Evolutionary conservation across 1,140 invertebrate species (phyloP).

Genomic region (Hyles vespertilio): DNA sequence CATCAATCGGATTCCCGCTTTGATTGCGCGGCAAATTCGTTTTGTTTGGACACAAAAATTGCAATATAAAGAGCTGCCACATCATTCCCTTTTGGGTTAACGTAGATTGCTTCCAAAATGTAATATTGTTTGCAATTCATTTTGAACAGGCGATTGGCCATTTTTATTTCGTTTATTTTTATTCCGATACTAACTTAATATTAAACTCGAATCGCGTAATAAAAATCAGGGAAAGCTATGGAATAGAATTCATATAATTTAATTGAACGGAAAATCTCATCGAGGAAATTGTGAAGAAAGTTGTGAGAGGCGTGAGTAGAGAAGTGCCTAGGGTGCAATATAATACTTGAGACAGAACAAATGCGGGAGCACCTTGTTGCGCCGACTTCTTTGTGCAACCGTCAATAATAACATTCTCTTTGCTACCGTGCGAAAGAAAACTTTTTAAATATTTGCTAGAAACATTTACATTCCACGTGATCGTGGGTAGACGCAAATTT

Average conservation of each 20-base stretch:
- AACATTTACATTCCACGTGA: neutral
- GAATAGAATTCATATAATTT: conserved; percentile 51
- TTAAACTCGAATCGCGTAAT: conserved; percentile 29
- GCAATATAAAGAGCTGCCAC: conserved; percentile 75
- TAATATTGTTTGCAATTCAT: conserved; percentile 74
- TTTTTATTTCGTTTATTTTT: conserved; percentile 63
- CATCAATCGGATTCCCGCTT: conserved; percentile 75
- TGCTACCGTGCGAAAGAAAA: conserved; percentile 32
- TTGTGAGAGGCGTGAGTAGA: conserved; percentile 43
- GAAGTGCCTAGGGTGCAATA: conserved; percentile 43
- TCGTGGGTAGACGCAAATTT: neutral
- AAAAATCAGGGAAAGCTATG: conserved; percentile 29
- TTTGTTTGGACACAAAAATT: conserved; percentile 76
- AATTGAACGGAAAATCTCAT: conserved; percentile 56
- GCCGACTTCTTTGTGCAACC: conserved; percentile 39
- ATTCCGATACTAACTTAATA: conserved; percentile 54
- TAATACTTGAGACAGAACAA: conserved; percentile 51
- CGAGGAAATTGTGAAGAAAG: conserved; percentile 56
- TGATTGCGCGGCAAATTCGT: conserved; percentile 75
- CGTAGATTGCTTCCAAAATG: conserved; percentile 74
- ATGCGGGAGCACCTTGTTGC: conserved; percentile 47
- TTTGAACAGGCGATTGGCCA: conserved; percentile 67
- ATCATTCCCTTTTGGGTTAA: conserved; percentile 75
- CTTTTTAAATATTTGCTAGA: conserved; percentile 9
- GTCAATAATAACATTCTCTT: conserved; percentile 46